Evolutionary conservation across 2,113 vertebrate genomes (phyloP), one percentile per base, ranked within the genome.

Genomic region (Antechinus stuartii): DNA sequence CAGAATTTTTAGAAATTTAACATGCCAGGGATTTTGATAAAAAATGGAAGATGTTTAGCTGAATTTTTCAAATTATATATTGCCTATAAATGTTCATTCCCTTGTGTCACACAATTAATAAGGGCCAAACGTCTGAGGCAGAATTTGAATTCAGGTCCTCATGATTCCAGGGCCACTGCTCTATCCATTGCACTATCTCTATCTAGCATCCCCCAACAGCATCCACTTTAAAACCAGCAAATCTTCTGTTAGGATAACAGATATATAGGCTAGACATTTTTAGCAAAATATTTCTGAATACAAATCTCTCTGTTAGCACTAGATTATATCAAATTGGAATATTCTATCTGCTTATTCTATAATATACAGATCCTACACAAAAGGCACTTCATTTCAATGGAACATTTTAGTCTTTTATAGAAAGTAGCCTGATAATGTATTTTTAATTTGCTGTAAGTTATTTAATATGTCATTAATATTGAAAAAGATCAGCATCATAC

Each of bases 401-500:
- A n/a, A 90, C 11, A 54, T 7, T 53, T 90, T n/a, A 23, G 24
- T 95, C 94, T 91, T 92, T 92, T 53, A 94, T 9, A 94, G 42
- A 95, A 24, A 89, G 9, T 14, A 76, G 14, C 27, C 2, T 30
- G 16, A 76, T n/a, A 76, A 76, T 35, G 5, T n/a, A 76, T n/a
- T 3, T 68, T 11, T 12, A n/a, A 19, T n/a, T 42, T n/a, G n/a
- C 8, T 42, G 16, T 7, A 76, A 16, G 14, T 76, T 76, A 14
- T 4, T n/a, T n/a, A 61, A 61, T 52, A 52, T 61, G 57, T 76
- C 61, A 76, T 16, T n/a, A n/a, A 76, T 30, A 76, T 8, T 84
- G 68, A 84, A 84, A 68, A 84, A 84, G 95, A 96, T 76, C 35
- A 95, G 9, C 68, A 92, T 52, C 55, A 92, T 98, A 99, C 99